Conservation (phyloP, 2,113 vertebrate species). For the Isichthys henryi region DNA sequence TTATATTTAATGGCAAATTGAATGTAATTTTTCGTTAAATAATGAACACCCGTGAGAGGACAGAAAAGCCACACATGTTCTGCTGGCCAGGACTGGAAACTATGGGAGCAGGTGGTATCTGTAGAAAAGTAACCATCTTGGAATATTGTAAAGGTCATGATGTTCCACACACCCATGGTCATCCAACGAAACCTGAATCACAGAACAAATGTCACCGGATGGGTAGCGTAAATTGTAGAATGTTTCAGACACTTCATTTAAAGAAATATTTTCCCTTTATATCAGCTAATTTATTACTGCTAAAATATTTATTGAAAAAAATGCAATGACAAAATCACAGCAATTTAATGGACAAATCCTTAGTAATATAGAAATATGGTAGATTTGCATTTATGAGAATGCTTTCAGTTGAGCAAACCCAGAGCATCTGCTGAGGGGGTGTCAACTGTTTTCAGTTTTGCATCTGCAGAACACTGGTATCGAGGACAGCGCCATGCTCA, state of each 20-base stretch:
- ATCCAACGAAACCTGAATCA: neutral
- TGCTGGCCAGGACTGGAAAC: neutral
- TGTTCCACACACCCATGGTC: neutral
- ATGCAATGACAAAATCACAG: neutral
- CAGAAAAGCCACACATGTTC: neutral
- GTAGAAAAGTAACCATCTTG: neutral
- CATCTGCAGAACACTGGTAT: neutral
- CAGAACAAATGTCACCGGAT: neutral
- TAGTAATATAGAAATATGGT: neutral
- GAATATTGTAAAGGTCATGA: neutral
- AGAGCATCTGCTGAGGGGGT: slow-evolving; percentile 3
- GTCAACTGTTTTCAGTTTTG: neutral
- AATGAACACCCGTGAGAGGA: neutral
- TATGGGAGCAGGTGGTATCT: slow-evolving; percentile 4
- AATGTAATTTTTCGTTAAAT: neutral
- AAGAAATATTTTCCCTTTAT: neutral
- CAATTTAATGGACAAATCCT: neutral
- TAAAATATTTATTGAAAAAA: neutral
- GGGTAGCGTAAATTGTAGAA: neutral
- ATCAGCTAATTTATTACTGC: neutral
- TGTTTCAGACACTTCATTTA: neutral
- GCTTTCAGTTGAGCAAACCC: neutral
- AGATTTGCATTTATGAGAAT: neutral
- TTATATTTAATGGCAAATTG: neutral
- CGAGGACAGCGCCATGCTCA: neutral